Percentiles rank a stretch among this genome's conserved stretches.
Evolutionary conservation across 2,888 invertebrate species (phyloP).

Genomic region (Omphaloscelis lunosa): DNA sequence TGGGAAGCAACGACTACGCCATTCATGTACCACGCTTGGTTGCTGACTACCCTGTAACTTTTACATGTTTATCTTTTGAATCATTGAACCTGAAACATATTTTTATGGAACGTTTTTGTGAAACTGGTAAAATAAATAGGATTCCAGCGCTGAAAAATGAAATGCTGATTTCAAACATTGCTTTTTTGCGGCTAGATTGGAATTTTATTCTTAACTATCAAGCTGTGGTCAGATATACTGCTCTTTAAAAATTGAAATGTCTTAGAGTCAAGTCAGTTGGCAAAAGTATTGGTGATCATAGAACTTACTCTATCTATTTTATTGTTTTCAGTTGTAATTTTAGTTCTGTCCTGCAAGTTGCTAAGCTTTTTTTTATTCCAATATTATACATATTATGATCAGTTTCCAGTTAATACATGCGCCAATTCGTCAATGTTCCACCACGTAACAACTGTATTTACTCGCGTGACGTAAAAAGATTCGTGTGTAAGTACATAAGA

Average conservation of each 20-base stretch:
- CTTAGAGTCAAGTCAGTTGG: background rate
- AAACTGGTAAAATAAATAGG: background rate
- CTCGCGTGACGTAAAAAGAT: background rate
- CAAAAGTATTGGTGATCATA: background rate
- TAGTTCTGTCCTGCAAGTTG: background rate
- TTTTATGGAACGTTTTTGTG: background rate
- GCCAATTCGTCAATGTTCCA: background rate
- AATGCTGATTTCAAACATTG: background rate
- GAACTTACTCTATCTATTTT: background rate
- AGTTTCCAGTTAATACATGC: background rate
- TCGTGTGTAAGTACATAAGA: constrained; percentile 7
- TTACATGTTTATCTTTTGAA: constrained; percentile 15
- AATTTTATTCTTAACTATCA: background rate
- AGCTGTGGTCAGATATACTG: background rate
- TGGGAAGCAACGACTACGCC: constrained; percentile 36
- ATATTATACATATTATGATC: background rate
- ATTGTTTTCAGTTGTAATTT: background rate
- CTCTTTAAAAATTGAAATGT: background rate
- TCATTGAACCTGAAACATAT: constrained; percentile 10
- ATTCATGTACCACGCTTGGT: constrained; percentile 41
- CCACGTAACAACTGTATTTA: background rate
- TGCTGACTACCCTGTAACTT: constrained; percentile 16
- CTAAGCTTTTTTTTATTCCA: background rate
- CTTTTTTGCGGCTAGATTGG: too few relatives aligned
- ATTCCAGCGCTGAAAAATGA: background rate